Base-by-base conservation (phyloP, 2,888 invertebrate species). In the Steinernema scapterisci region DNA sequence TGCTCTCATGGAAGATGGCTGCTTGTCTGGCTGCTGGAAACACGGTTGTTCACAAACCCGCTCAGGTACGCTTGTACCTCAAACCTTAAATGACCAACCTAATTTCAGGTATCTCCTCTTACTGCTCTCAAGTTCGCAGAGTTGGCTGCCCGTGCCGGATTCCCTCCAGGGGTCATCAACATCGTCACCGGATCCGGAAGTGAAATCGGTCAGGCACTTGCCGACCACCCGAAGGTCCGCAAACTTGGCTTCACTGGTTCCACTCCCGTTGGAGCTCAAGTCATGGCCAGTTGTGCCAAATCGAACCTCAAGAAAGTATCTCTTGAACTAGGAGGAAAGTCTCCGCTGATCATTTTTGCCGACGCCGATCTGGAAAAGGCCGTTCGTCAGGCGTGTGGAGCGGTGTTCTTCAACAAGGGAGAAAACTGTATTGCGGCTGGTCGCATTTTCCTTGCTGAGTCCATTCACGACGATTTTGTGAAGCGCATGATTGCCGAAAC, bases 1-100 rank as follows among this genome's bases (percentile, higher is more conserved):
- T 97, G 97, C 89, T 97, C 13, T 94, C 95, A 0, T 97, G 96
- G 96, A 97, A 97, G 89, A 95, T 96, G 95, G 95, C 96, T 0
- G 95, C 97, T 1, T 97, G 96, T 87, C 90, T 97, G 70, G 95
- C 96, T 0, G 95, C 96, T 9, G 97, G 97, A 45, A 97, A 97
- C 88, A 95, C 96, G 0, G 95, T 96, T 0, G 92, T 97, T 0
- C 93, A 96, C 88, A 97, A 97, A 89, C 97, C 97, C 0, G 96
- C 97, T 0, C 90, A 90, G 88, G 90, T 90, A 71, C 90, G 72
- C 21, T 70, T 31, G 5, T 46, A 2, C 43, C 3, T 70, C 5
- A 16, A 31, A 5, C 27, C 56, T 25, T 31, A n/a, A 3, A 38
- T 38, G 31, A 63, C 16, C 7, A 31, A n/a, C 70, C 3, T 13